These are phyloP conservation scores for Potamilus streckersoni DNA, from an alignment of 1,140 invertebrate genomes.

Conservation along the genomic window DNA sequence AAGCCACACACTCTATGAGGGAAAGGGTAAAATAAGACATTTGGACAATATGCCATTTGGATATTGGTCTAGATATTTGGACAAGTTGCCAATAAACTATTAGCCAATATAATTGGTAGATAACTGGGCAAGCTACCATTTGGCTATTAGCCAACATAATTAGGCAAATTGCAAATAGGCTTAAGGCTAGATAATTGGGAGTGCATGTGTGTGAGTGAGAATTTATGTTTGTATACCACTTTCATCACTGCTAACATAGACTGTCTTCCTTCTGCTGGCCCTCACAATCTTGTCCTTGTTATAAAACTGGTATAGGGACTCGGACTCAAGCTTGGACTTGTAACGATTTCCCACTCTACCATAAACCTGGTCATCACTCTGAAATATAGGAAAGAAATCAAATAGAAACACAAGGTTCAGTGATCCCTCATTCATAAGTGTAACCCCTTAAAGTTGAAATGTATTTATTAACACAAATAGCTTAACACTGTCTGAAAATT, in stretches of 20 bases:
- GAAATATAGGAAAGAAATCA: background rate
- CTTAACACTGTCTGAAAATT: too few species aligned
- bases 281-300: constrained; percentile 51
- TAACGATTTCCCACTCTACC: constrained; percentile 43
- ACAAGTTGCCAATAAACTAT: constrained; percentile 4
- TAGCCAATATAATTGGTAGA: background rate
- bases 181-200: background rate
- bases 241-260: constrained; percentile 40
- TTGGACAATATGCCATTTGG: too few species aligned
- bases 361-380: constrained; percentile 55
- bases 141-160: background rate
- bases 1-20: too few species aligned
- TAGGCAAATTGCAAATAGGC: background rate
- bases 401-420: too few species aligned
- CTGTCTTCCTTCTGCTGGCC: constrained; percentile 38
- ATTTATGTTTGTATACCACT: constrained; percentile 21
- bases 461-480: too few species aligned
- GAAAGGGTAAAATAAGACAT: too few species aligned
- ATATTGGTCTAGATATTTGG: background rate
- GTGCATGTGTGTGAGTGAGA: too few species aligned
- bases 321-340: constrained; percentile 50
- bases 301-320: constrained; percentile 60
- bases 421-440: too few species aligned
- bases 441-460: too few species aligned
- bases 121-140: background rate